Base-by-base conservation (phyloP, 2,888 invertebrate genomes). In the Abrostola triplasia region DNA sequence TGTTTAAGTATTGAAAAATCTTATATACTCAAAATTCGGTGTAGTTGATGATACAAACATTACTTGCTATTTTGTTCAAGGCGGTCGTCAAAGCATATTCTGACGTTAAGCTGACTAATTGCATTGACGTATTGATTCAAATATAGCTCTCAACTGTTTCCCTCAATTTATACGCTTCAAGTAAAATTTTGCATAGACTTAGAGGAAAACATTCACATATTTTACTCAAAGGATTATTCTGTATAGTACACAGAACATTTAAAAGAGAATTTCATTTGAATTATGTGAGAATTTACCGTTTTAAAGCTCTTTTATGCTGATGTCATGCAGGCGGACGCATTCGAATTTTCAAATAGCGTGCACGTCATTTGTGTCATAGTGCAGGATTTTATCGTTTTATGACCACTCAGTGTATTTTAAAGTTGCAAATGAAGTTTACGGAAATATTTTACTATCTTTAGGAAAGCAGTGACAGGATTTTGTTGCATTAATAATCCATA, bases 311-410 rank as follows among this genome's bases (percentile, higher is more conserved):
- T 74, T 77, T 73, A 74, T 73, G 69, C 66, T 76, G 73, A 79
- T 65, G 65, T 71, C 67, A 67, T 60, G 47, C 58, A 61, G 67
- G 64, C 55, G 59, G 59, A 63, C 56, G 72, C 73, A 77, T 82
- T 80, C 61, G 59, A 76, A 78, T 68, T 70, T 73, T 69, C 53
- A 72, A 76, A 78, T 75, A 61, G 63, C 59, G 44, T 67, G 54
- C 72, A 66, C 65, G 63, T 68, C 61, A 75, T 71, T 76, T 70
- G 57, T 73, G 68, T 71, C 65, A 74, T 67, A 73, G 64, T 62
- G 59, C 56, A 67, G 58, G 53, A 64, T 67, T 68, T 74, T 68
- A 64, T 66, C 52, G 40, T 58, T 63, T 70, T 70, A 64, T 53
- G 67, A 64, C 44, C 57, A 49, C 37, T 40, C 49, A 36, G 60